phyloP scores from a whole-genome alignment of 1,140 invertebrate species.

The Drosophila tani region DNA sequence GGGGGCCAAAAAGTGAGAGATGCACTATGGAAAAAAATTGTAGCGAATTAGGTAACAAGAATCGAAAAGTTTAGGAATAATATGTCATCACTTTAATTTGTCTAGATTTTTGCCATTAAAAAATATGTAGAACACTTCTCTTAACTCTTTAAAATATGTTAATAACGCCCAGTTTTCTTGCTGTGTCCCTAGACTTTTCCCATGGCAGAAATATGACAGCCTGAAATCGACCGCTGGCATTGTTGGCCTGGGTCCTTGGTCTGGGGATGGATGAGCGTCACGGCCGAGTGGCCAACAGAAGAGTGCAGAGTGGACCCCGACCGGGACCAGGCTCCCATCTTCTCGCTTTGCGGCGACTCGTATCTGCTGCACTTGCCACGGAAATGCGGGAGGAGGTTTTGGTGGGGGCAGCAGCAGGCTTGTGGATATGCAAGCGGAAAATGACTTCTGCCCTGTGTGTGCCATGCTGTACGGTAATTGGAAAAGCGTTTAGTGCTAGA shows the following conservation, averaged over 20 bases:
- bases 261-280: conserved; percentile 27
- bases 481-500: conserved; percentile 68
- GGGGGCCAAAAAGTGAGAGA: not conserved
- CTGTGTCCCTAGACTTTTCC: conserved; percentile 9
- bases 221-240: conserved; percentile 43
- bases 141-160: fast-evolving
- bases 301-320: conserved; percentile 27
- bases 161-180: not conserved
- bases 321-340: conserved; percentile 1
- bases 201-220: conserved; percentile 41
- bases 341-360: conserved; percentile 21
- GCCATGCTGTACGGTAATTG: conserved; percentile 60
- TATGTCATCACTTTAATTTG: not conserved
- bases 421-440: conserved; percentile 77
- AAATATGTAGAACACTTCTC: too few relatives aligned
- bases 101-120: not conserved
- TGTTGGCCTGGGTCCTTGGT: conserved; percentile 33
- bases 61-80: not conserved
- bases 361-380: conserved; percentile 39
- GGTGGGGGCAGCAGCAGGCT: conserved; percentile 15
- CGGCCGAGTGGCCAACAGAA: conserved; percentile 47
- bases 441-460: conserved; percentile 72
- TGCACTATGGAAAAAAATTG: conserved; percentile 3
- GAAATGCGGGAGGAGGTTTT: conserved; percentile 26
- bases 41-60: not conserved